phyloP scores from a whole-genome alignment of 2,888 invertebrate species.

The Nymphalis polychloros region DNA sequence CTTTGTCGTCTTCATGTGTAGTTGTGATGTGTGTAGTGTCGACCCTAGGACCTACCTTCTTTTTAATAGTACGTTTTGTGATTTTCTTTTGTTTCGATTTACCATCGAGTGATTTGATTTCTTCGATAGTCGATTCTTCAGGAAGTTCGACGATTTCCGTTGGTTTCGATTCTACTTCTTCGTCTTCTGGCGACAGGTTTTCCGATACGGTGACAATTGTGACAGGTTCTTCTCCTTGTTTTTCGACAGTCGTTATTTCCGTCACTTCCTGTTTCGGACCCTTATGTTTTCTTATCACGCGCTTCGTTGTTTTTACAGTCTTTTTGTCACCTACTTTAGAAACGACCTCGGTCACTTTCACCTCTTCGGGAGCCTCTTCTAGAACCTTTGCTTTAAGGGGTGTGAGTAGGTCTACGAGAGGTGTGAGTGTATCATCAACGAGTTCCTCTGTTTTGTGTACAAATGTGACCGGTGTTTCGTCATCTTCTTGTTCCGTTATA shows the following conservation, averaged over 20 bases:
- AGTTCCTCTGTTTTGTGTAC: slow-evolving; percentile 23
- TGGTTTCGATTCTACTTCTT: slow-evolving; percentile 31
- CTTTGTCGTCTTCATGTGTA: slow-evolving; percentile 58
- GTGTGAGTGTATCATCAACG: slow-evolving; percentile 36
- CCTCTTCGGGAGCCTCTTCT: slow-evolving; percentile 47
- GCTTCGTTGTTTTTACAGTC: slow-evolving; percentile 17
- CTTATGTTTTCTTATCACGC: neutral
- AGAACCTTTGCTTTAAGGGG: slow-evolving; percentile 30
- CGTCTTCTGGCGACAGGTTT: slow-evolving; percentile 35
- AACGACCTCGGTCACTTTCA: slow-evolving; percentile 20
- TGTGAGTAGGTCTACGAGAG: slow-evolving; percentile 38
- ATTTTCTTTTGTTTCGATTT: slow-evolving; percentile 52
- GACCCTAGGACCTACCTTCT: slow-evolving; percentile 24
- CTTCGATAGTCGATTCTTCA: slow-evolving; percentile 42
- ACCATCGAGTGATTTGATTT: slow-evolving; percentile 45
- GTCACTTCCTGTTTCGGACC: neutral
- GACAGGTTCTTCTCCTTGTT: neutral
- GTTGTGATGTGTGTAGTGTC: slow-evolving; percentile 11
- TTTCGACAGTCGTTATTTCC: neutral
- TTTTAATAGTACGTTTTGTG: slow-evolving; percentile 42
- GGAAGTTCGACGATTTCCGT: slow-evolving; percentile 39
- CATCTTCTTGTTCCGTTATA: neutral
- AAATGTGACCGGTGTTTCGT: neutral
- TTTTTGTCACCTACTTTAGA: slow-evolving; percentile 17
- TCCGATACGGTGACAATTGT: neutral